phyloP scores from a whole-genome alignment of 1,140 invertebrate genomes.

The Tetramorium parvispinum region DNA sequence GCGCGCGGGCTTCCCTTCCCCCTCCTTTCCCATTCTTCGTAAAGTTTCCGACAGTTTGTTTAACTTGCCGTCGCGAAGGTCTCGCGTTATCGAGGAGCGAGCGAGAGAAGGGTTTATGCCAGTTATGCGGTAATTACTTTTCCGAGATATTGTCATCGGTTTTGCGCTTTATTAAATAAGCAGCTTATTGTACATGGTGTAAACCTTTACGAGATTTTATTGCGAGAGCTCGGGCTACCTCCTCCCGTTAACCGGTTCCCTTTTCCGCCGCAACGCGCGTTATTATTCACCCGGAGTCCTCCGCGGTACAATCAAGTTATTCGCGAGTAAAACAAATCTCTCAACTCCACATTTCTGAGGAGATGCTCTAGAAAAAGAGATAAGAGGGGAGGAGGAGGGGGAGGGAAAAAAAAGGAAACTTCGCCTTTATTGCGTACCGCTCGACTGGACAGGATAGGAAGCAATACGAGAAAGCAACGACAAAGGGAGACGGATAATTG shows the following conservation, averaged over 20 bases:
- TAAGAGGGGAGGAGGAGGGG: too few species aligned
- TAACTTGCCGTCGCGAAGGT: constrained; percentile 39
- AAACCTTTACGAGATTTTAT: constrained; percentile 64
- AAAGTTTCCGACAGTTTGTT: constrained; percentile 55
- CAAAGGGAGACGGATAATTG: constrained; percentile 62
- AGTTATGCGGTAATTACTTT: constrained; percentile 57
- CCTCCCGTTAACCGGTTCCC: constrained; percentile 17
- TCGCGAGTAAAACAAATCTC: constrained; percentile 46
- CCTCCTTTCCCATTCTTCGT: constrained; percentile 4
- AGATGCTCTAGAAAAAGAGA: constrained; percentile 30
- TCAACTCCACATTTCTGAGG: not conserved
- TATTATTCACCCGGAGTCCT: constrained; percentile 46
- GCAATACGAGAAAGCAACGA: constrained; percentile 57
- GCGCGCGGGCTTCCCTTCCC: not conserved
- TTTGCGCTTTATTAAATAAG: constrained; percentile 54
- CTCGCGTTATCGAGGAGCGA: constrained; percentile 45
- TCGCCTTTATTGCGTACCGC: constrained; percentile 52
- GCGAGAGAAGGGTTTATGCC: constrained; percentile 33
- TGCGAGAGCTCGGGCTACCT: constrained; percentile 45
- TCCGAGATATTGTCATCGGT: constrained; percentile 53
- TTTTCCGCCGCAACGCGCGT: constrained; percentile 51
- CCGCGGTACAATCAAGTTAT: constrained; percentile 60
- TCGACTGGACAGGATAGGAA: constrained; percentile 22
- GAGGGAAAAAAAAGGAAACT: not conserved
- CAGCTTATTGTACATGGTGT: constrained; percentile 50